Percentiles rank a stretch among this genome's conserved stretches.
phyloP scores from a whole-genome alignment of 2,113 vertebrate species.

The Lates calcarifer region DNA sequence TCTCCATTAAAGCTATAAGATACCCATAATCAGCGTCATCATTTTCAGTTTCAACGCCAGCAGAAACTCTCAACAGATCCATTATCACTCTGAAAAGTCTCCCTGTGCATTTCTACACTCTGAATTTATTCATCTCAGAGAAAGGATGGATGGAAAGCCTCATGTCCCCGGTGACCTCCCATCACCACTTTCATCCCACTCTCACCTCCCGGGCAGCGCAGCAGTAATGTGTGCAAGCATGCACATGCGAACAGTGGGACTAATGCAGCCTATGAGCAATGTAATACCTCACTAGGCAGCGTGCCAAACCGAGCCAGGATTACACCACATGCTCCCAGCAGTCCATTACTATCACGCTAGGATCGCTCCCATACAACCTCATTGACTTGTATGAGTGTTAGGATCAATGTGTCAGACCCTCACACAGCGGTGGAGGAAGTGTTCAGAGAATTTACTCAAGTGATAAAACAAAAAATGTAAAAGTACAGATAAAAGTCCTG shows the following conservation, averaged over 20 bases:
- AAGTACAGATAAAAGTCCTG: background rate
- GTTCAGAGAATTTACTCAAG: too few species aligned
- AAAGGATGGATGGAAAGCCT: background rate
- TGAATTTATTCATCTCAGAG: background rate
- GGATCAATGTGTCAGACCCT: background rate
- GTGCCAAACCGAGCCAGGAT: slow-evolving; percentile 56
- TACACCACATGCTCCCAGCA: slow-evolving; percentile 41
- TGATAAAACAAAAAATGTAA: too few species aligned
- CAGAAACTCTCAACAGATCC: background rate
- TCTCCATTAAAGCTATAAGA: background rate
- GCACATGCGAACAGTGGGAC: slow-evolving; percentile 56
- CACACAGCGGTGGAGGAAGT: too few species aligned
- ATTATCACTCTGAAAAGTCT: background rate
- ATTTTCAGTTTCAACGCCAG: background rate
- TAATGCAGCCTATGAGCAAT: slow-evolving; percentile 53
- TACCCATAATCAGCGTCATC: slow-evolving; percentile 2
- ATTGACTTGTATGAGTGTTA: too few species aligned
- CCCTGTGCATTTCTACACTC: background rate
- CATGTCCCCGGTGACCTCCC: slow-evolving; percentile 36
- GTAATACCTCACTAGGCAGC: slow-evolving; percentile 48
- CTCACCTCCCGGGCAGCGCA: slow-evolving; percentile 16
- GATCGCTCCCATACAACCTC: slow-evolving; percentile 6
- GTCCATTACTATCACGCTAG: slow-evolving; percentile 27
- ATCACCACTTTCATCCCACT: background rate
- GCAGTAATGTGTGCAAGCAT: slow-evolving; percentile 51